Conservation (phyloP, 2,113 vertebrate genomes). For the Pteruthius melanotis region DNA sequence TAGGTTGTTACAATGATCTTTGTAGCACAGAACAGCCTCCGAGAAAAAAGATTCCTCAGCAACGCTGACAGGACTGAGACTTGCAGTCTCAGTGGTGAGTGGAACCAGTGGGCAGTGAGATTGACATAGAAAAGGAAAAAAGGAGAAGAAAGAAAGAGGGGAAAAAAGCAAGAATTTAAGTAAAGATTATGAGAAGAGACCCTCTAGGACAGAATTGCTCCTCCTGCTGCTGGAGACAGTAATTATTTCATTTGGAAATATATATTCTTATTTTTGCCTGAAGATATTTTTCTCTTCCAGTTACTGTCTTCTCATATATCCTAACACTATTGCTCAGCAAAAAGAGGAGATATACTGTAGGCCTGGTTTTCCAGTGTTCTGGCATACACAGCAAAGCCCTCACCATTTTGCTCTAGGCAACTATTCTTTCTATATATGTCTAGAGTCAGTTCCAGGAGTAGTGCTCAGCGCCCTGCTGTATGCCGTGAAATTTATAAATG, state of each 20-base stretch:
- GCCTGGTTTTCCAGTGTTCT: background rate
- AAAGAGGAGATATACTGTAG: background rate
- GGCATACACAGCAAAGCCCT: background rate
- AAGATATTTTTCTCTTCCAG: background rate
- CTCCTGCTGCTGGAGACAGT: background rate
- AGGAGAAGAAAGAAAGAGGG: no score
- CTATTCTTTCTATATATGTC: background rate
- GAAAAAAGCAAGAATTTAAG: background rate
- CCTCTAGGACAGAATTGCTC: background rate
- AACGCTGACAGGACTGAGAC: background rate
- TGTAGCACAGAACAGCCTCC: background rate
- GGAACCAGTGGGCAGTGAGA: background rate
- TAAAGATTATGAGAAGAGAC: background rate
- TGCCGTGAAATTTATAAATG: background rate
- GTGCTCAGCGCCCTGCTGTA: background rate
- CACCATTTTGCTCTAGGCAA: background rate
- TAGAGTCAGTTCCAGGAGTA: background rate
- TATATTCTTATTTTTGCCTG: background rate
- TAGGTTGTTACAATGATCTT: background rate
- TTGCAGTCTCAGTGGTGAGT: background rate
- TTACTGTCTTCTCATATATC: background rate
- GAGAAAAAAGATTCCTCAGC: background rate
- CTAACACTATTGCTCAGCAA: background rate
- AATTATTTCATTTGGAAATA: background rate
- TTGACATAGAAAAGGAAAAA: background rate